These are phyloP conservation scores for Plumapathes pennacea DNA, from an alignment of 92 coral and sea anemone species.

Conservation along the genomic window DNA sequence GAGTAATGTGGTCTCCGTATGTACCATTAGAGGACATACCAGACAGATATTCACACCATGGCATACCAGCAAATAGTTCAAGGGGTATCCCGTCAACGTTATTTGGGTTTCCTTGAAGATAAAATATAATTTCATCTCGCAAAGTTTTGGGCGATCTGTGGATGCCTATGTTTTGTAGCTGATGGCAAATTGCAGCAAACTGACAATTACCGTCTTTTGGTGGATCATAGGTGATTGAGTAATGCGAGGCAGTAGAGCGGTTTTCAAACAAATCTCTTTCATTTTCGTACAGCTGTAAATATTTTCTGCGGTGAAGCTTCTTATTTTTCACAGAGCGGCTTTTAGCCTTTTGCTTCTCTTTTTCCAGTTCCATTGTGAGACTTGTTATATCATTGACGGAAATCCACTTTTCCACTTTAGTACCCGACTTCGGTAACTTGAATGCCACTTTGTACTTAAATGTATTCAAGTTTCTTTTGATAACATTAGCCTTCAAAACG, in stretches of 20 bases:
- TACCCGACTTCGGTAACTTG: not conserved
- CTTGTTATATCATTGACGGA: constrained; percentile 29
- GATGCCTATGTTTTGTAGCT: constrained; percentile 16
- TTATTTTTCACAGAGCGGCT: constrained; percentile 11
- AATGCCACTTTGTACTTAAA: constrained; percentile 9
- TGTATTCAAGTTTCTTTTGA: constrained; percentile 12
- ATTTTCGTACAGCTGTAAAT: constrained; percentile 8
- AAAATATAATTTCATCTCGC: constrained; percentile 21
- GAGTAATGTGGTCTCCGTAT: constrained; percentile 24
- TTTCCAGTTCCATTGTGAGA: not conserved
- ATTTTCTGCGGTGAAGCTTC: constrained; percentile 1
- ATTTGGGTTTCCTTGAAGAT: constrained; percentile 12
- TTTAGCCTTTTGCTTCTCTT: not conserved
- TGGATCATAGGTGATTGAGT: not conserved
- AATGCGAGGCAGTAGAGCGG: constrained; percentile 4
- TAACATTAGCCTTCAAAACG: constrained; percentile 10
- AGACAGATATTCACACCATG: constrained; percentile 19
- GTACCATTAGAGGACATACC: constrained; percentile 14
- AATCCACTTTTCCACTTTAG: constrained; percentile 18
- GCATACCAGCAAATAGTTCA: constrained; percentile 14
- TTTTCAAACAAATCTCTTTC: constrained; percentile 1
- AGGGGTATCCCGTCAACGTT: constrained; percentile 12
- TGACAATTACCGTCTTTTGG: constrained; percentile 17
- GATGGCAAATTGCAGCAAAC: constrained; percentile 6
- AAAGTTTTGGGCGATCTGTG: constrained; percentile 9